Base-by-base conservation (phyloP, 2,888 invertebrate genomes). In the Erebia aethiops region DNA sequence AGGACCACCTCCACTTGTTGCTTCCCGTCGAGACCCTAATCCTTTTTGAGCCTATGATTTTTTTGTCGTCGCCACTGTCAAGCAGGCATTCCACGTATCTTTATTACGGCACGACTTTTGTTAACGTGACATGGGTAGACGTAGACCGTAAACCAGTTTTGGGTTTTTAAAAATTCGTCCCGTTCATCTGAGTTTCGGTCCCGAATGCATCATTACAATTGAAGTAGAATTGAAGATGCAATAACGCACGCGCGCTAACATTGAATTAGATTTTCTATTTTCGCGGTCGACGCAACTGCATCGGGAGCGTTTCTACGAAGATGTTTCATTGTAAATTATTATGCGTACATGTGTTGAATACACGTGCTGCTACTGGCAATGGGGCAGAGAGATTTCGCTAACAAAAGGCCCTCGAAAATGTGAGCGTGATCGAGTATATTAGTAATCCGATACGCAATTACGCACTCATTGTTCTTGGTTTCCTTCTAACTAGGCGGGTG, bases 11-110 rank as follows among this genome's bases (percentile, higher is more conserved):
- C 85, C 81, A 82, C 81, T 83, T 79, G 78, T 79, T 83, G 83
- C 84, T 83, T 87, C 90, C 89, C 87, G 88, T 85, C 81, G 86
- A 84, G 85, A 79, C 87, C 84, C 87, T 87, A 88, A 90, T 88
- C 87, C 87, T 88, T 87, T 86, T 79, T 78, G 82, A 86, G 87
- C 87, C 87, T 87, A 87, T 85, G 86, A 89, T 88, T 80, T 78
- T 77, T 81, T 81, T 86, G 70, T 74, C 67, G 60, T 64, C 65
- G 7, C 87, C 87, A 74, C 49, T 70, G 71, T 74, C 73, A 62
- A 63, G 56, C 67, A 46, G 83, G 80, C 71, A 73, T 70, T 69
- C 68, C 63, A 70, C 56, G 26, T 57, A 57, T 70, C 62, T 71
- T 70, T 73, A 68, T 69, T 52, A 65, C 60, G 14, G 52, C 46